Evolutionary conservation across 2,888 invertebrate genomes (phyloP), one percentile per base, ranked within the genome.

Genomic region (Stramonita haemastoma): DNA sequence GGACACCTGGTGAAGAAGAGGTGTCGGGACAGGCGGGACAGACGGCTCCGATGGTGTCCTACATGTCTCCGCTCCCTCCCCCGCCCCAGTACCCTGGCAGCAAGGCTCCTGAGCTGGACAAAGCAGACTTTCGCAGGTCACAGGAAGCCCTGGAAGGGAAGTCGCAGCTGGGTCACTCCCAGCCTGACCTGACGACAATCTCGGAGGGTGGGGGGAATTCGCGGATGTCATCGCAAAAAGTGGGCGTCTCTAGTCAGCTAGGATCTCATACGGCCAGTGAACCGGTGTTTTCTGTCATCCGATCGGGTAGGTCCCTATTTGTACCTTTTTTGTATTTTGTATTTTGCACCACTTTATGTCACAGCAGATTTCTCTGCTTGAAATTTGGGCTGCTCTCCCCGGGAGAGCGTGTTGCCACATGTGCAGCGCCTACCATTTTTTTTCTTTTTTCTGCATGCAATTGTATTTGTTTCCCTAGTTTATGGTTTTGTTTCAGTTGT

Each of bases 141-240:
- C 93, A 93, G 81, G 94, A 94, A 87, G 91, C 93, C 70, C 89
- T 84, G 8, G 77, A 94, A 73, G 93, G 93, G 29, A 93, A 90
- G 86, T 85, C 89, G 70, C 91, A 90, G 77, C 88, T 73, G 88
- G 98, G 98, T 11, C 97, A 98, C 93, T 98, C 98, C 0, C 98
- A 98, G 95, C 98, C 98, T 0, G 98, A 98, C 96, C 96, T 98
- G 92, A 97, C 97, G 0, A 97, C 97, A 96, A 94, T 97, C 79
- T 96, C 91, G 89, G 92, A 94, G 6, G 46, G 86, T 66, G 83
- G 57, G 36, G 83, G 57, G 36, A 57, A 36, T 26, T 36, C 57
- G 15, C 84, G 57, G 13, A 87, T 89, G 92, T 73, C 92, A 93
- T 32, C 88, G n/a, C 26, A 88, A 34, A 66, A 36, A 36, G 34